These are phyloP conservation scores for Limnephilus marmoratus DNA, from an alignment of 2,888 invertebrate genomes.

Conservation along the genomic window DNA sequence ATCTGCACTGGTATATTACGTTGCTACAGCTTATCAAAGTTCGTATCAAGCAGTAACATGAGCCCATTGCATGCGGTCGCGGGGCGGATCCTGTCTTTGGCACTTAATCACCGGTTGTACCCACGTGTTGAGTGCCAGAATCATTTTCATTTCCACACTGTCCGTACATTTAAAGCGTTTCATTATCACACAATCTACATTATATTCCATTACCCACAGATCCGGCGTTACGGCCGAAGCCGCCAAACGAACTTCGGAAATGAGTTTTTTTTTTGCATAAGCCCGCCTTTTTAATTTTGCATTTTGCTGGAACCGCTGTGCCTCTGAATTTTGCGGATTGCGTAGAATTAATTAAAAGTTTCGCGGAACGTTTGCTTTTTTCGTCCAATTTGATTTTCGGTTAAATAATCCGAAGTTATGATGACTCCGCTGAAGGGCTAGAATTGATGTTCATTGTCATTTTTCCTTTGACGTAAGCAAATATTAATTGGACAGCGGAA, in stretches of 20 bases:
- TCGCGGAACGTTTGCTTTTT: slow-evolving; percentile 41
- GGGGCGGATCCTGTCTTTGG: slow-evolving; percentile 42
- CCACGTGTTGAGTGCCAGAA: slow-evolving; percentile 59
- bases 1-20: no score
- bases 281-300: slow-evolving; percentile 36
- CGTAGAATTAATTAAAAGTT: slow-evolving; percentile 57
- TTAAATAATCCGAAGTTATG: slow-evolving; percentile 28
- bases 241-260: slow-evolving; percentile 38
- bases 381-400: slow-evolving; percentile 49
- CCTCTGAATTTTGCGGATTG: slow-evolving; percentile 32
- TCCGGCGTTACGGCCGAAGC: slow-evolving; percentile 13
- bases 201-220: slow-evolving; percentile 51
- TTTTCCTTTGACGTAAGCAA: slow-evolving; percentile 17
- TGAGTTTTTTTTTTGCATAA: slow-evolving; percentile 39
- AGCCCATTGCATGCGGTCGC: slow-evolving; percentile 42
- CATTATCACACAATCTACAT: slow-evolving; percentile 56
- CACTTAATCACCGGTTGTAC: slow-evolving; percentile 46
- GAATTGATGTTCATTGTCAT: slow-evolving; percentile 14
- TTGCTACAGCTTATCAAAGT: background rate
- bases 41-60: background rate
- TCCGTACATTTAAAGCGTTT: slow-evolving; percentile 47
- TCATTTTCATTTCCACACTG: slow-evolving; percentile 58
- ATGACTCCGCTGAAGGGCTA: slow-evolving; percentile 14
- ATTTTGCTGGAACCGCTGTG: slow-evolving; percentile 41
- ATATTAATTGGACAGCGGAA: background rate